phyloP scores from a whole-genome alignment of 2,888 invertebrate species.

The Agrochola macilenta region DNA sequence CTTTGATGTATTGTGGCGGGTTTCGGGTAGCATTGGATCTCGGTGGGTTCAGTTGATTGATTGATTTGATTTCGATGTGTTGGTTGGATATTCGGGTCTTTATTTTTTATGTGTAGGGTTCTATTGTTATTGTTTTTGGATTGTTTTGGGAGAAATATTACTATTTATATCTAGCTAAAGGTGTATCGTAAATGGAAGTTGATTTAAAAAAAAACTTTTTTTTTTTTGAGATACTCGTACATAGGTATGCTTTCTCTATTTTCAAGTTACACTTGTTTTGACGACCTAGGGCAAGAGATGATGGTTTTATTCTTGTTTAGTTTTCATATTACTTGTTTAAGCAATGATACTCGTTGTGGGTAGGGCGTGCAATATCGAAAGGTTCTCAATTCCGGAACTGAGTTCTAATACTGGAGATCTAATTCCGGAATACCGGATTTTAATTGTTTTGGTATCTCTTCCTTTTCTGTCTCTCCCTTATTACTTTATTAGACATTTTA shows the following conservation, averaged over 20 bases:
- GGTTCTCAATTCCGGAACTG: too few relatives aligned
- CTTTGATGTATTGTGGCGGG: slow-evolving; percentile 50
- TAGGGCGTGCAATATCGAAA: too few relatives aligned
- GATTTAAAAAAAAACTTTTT: too few relatives aligned
- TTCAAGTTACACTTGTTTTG: neutral
- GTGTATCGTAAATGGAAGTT: neutral
- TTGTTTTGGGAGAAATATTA: slow-evolving; percentile 1
- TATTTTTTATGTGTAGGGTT: slow-evolving; percentile 15
- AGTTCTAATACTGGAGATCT: too few relatives aligned
- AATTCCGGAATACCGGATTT: too few relatives aligned
- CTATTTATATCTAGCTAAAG: neutral
- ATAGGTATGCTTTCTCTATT: too few relatives aligned
- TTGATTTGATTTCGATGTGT: slow-evolving; percentile 51
- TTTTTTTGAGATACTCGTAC: too few relatives aligned
- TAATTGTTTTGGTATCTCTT: too few relatives aligned
- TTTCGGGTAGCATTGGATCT: slow-evolving; percentile 31
- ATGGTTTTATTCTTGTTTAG: neutral
- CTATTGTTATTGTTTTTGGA: slow-evolving; percentile 12
- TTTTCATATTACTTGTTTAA: too few relatives aligned
- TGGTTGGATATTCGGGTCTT: slow-evolving; percentile 32
- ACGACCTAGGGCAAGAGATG: neutral
- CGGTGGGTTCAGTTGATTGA: slow-evolving; percentile 44
- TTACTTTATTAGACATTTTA: too few relatives aligned
- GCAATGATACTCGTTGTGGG: too few relatives aligned
- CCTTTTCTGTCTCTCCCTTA: too few relatives aligned